Base-by-base conservation (phyloP, 2,113 vertebrate species). In the Microcebus ravelobensis region DNA sequence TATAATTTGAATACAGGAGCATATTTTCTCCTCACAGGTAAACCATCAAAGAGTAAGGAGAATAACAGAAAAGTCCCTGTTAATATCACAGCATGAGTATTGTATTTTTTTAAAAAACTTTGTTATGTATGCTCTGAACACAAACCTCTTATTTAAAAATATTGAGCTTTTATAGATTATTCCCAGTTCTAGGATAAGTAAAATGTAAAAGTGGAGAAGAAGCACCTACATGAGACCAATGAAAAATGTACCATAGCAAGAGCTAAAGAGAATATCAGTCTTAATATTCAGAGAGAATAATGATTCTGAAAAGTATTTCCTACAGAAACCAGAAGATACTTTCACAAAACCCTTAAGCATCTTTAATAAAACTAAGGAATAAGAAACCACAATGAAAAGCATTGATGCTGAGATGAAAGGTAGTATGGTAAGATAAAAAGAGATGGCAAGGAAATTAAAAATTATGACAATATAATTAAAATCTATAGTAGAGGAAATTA, bases 391-490 rank as follows among this genome's bases (percentile, higher is more conserved):
- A 48, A 68, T 31, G 39, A 77, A 82, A 91, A 94, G 36, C 34
- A 39, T 73, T 65, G 18, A 68, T 45, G 8, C 29, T 36, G 29
- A 82, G 31, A 73, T 25, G 29, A 93, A 95, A 77, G 48, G 13
- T 8, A 5, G 39, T 10, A 36, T 5, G 34, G 63, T 50, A 45
- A 67, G 45, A 71, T 65, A 63, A 45, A 0, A 8, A 48, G 25
- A 94, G 52, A 59, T 25, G 31, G 29, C 23, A 74, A 84, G 31
- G 42, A 65, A 73, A 81, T 85, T 85, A 81, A 86, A 86, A 92
- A 67, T 82, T 90, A 74, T 11, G 59, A 90, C 94, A 86, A 71
- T 63, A 63, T 39, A 73, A 85, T 55, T 82, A 12, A 85, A 80
- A 67, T 91, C 50, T 12, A 74, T 34, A 52, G 3, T n/a, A 63